phyloP scores from a whole-genome alignment of 2,113 vertebrate genomes.

The Mustelus asterias region DNA sequence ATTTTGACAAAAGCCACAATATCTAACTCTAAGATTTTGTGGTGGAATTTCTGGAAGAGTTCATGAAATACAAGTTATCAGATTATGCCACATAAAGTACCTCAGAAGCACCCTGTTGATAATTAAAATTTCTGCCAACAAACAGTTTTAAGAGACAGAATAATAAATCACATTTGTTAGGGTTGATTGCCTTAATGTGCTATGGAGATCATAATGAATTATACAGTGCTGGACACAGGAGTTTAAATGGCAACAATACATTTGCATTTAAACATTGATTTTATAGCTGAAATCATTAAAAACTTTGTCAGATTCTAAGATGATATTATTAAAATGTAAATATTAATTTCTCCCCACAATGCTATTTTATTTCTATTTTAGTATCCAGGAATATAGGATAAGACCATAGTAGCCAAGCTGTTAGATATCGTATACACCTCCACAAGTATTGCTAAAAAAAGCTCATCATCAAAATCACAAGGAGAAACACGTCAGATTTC shows the following conservation, averaged over 20 bases:
- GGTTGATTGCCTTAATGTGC: neutral
- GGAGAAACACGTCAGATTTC: neutral
- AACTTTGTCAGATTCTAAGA: neutral
- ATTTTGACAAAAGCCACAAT: no score
- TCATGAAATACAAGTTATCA: neutral
- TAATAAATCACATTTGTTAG: neutral
- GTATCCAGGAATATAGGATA: neutral
- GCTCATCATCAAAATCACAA: neutral
- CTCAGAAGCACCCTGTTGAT: neutral
- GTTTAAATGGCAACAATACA: neutral
- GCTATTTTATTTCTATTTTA: neutral
- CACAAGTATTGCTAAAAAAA: neutral
- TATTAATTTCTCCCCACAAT: neutral
- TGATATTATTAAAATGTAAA: neutral
- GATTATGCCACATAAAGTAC: neutral
- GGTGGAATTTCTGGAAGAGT: neutral
- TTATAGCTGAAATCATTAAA: no score
- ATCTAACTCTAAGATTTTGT: neutral
- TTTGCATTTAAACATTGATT: neutral
- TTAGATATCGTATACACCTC: neutral
- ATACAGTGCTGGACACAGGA: neutral
- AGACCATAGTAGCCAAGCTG: neutral
- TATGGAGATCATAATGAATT: neutral
- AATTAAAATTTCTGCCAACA: neutral
- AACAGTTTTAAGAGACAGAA: neutral